Evolutionary conservation across 1,140 invertebrate species (phyloP), one percentile per base, ranked within the genome.

Genomic region (Sarcophaga peregrina): DNA sequence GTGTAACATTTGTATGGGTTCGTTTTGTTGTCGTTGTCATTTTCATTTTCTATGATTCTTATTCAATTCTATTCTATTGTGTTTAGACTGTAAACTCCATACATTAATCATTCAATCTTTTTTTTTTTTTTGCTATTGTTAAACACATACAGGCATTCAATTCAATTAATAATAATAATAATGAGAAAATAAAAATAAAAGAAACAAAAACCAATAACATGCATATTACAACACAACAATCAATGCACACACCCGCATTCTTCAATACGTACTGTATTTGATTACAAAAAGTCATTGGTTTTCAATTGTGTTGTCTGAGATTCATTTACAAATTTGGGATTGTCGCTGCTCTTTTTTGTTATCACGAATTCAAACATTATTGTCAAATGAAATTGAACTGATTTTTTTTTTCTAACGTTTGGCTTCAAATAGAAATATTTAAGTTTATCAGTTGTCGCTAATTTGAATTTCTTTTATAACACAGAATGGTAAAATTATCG

Each of bases 1-100:
- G 62, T 68, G n/a, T 52, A 20, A 48, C 74, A 76, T 76, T 76
- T 47, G 8, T 48, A 76, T 76, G 74, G 74, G 13, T 76, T 76
- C 74, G 46, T 48, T 68, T 20, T 20, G 25, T 37, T 37, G 25
- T 4, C 25, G 25, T 37, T 37, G 25, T 37, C 4, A 37, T 68
- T 68, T 20, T 5, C 20, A 15, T 62, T 62, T 62, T 68, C 74
- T 15, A 74, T 74, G 25, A 73, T 25, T 73, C 2, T 52, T 52
- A 52, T 3, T 52, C 50, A 52, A 9, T 52, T 52, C 50, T 52
- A 13, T 13, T 52, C 50, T 10, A 52, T 52, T 52, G 9, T 52
- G 5, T 52, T 9, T 10, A 52, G 9, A 52, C 8, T 13, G 13
- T 52, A 10, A 13, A 52, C 8, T 10, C 13, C 9, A 52, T 13